Evolutionary conservation across 2,797 vertebrate species (phyloP), one percentile per base, ranked within the genome.

Genomic region (Anguilla megastoma): DNA sequence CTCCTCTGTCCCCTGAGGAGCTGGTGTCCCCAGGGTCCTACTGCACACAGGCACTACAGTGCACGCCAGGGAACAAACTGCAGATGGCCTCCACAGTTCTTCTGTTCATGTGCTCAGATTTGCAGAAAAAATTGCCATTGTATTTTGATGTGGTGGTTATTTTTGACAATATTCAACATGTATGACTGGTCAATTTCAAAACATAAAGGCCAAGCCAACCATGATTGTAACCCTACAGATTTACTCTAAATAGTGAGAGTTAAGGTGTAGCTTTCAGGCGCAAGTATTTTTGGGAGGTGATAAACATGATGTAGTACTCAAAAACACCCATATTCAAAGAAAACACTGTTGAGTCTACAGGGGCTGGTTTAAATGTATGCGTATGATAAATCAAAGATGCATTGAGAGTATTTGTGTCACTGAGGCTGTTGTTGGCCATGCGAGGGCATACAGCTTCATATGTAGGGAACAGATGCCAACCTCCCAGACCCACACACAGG

Each of bases 11-110:
- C 86, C 89, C 83, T 10, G 50, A 89, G 88, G 91, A 86, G 45
- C 88, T 30, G 76, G 83, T 36, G 83, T 89, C 89, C 90, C 79
- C 95, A 92, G 93, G 96, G 95, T 96, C 96, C 95, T 95, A 96
- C 87, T 87, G 71, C 58, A 92, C 92, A 90, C 91, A 10, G 91
- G 24, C 0, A 0, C 89, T 45, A 48, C 83, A 82, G 21, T 27
- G 36, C 8, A 54, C 50, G 45, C 5, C 18, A n/a, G 30, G 21
- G 30, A 21, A 36, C 21, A 16, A 83, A 48, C 18, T 4, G 24
- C 52, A 85, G 10, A 52, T 8, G 18, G 56, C 9, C 36, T 84
- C 18, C 48, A 30, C 60, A 71, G 12, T 45, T 60, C 27, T 85
- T 41, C 6, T 41, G 5, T 16, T 24, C 21, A 9, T 24, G 21